Conservation (phyloP, 2,797 vertebrate species). For the Alectoris magna region DNA sequence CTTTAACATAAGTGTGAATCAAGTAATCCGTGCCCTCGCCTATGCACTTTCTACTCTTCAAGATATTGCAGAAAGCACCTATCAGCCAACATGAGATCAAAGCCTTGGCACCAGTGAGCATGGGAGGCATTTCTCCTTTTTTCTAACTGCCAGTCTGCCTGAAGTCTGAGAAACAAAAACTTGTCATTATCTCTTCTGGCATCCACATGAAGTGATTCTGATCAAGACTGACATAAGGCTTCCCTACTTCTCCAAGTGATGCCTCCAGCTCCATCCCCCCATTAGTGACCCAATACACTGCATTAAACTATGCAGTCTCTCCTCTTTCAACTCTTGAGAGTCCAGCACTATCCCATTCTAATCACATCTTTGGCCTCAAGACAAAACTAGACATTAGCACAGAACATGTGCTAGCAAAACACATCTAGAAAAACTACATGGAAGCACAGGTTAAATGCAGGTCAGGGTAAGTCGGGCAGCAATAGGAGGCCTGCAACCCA, state of each 20-base stretch:
- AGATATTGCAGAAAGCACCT: background rate
- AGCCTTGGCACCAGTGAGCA: background rate
- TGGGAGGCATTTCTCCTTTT: background rate
- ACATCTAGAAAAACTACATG: background rate
- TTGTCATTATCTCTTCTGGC: background rate
- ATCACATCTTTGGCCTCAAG: background rate
- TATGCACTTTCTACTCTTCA: background rate
- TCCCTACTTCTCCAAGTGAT: background rate
- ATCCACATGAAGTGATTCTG: background rate
- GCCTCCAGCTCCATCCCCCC: background rate
- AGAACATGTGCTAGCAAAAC: background rate
- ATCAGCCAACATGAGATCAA: background rate
- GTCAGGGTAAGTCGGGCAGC: conserved; percentile 1
- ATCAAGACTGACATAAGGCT: background rate
- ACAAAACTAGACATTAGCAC: background rate
- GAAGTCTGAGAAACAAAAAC: background rate
- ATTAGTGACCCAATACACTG: background rate
- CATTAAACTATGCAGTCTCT: background rate
- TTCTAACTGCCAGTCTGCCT: background rate
- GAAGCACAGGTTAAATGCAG: conserved; percentile 15
- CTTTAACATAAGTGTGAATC: background rate
- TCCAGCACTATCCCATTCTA: background rate
- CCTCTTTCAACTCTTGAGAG: background rate
- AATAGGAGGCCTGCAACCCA: background rate
- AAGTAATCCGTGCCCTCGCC: background rate